Percentiles rank a stretch among this genome's conserved stretches.
Evolutionary conservation across 2,113 vertebrate genomes (phyloP).

Genomic region (Synchiropus splendidus): DNA sequence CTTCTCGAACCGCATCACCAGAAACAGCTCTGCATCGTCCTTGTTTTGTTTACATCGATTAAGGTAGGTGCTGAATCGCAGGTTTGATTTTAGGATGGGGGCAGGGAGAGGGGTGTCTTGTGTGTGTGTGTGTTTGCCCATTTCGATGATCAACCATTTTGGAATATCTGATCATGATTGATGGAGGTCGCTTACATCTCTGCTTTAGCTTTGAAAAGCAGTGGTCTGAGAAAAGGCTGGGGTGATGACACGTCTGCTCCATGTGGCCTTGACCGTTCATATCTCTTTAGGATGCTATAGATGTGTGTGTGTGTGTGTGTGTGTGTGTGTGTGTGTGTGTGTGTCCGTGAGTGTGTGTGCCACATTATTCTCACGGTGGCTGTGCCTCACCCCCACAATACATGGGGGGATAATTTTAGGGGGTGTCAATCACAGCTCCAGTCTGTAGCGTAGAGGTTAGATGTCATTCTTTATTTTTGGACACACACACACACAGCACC

Average conservation of each 20-base stretch:
- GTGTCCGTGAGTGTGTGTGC: no score
- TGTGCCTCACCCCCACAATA: constrained; percentile 3
- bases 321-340: constrained; percentile 9
- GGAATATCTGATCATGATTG: no score
- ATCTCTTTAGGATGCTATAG: no score
- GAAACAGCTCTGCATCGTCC: constrained; percentile 24
- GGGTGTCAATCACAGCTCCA: constrained; percentile 32
- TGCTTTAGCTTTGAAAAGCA: no score
- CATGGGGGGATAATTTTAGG: constrained; percentile 17
- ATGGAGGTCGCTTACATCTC: no score
- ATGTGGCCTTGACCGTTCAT: no score
- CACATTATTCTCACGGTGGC: no score
- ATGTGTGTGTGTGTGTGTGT: no score
- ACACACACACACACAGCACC: constrained; percentile 17
- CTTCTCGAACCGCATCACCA: constrained; percentile 23
- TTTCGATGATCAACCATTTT: no score
- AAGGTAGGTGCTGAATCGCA: constrained; percentile 51
- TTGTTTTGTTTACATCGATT: constrained; percentile 48
- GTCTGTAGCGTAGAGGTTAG: constrained; percentile 32
- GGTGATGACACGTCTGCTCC: no score
- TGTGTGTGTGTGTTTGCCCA: no score
- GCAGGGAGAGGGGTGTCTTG: neutral
- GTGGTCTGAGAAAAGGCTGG: no score
- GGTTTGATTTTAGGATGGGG: constrained; percentile 11
- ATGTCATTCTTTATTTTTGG: constrained; percentile 53